Conservation (phyloP, 2,888 invertebrate genomes). For the Sminthurides aquaticus region DNA sequence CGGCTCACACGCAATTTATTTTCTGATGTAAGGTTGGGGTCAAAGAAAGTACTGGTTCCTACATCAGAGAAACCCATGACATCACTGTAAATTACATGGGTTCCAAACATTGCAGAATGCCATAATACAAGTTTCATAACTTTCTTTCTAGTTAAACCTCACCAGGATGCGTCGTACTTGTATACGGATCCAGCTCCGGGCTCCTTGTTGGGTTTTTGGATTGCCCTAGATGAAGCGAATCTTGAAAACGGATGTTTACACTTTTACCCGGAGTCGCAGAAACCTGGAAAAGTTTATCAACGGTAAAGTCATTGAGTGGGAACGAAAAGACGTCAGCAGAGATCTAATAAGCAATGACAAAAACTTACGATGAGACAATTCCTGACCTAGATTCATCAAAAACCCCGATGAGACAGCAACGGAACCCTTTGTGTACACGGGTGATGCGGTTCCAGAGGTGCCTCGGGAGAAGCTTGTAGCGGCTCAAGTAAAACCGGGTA, state of each 20-base stretch:
- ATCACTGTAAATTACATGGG: no score
- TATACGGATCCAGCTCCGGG: constrained; percentile 67
- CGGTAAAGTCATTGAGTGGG: constrained; percentile 21
- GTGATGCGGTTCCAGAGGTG: constrained; percentile 54
- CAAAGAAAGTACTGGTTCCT: no score
- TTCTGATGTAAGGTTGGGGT: no score
- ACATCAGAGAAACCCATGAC: no score
- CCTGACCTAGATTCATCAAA: constrained; percentile 53
- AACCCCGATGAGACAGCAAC: constrained; percentile 60
- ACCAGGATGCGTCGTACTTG: constrained; percentile 83
- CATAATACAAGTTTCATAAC: no score
- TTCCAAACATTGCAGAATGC: no score
- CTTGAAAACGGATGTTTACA: constrained; percentile 89
- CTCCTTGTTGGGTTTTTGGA: constrained; percentile 83
- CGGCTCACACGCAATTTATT: no score
- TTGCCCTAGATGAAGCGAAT: constrained; percentile 89
- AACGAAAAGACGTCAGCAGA: not conserved
- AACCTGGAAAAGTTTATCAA: constrained; percentile 54
- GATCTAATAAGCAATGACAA: not conserved
- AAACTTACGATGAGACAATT: not conserved
- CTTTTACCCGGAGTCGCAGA: constrained; percentile 86
- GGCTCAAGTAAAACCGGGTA: constrained; percentile 77
- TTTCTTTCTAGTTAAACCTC: constrained; percentile 57
- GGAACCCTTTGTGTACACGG: constrained; percentile 59
- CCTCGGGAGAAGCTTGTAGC: constrained; percentile 67